A percentile compares a stretch with the other conserved stretches of the same genome.
These are phyloP conservation scores for Pachliopta kotzebuea DNA, from an alignment of 2,888 invertebrate species.

Conservation along the genomic window DNA sequence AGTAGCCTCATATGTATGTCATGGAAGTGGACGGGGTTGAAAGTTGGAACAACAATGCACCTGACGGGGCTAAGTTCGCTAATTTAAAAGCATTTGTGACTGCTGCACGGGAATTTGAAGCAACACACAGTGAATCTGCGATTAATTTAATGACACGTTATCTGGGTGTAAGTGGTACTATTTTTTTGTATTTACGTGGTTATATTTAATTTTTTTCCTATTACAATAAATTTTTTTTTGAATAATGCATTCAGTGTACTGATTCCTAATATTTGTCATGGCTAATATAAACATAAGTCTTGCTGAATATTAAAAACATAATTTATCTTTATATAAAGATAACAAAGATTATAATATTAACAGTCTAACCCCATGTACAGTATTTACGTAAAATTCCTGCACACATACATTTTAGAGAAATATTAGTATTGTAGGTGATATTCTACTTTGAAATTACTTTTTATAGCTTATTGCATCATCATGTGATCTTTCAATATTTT, in stretches of 20 bases:
- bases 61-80: slow-evolving; percentile 64
- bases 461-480: slow-evolving; percentile 83
- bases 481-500: slow-evolving; percentile 83
- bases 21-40: slow-evolving; percentile 71
- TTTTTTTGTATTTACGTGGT: not conserved
- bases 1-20: slow-evolving; percentile 17
- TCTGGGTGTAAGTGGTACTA: slow-evolving; percentile 62
- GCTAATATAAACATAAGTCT: not conserved
- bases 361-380: too few relatives aligned
- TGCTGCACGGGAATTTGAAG: slow-evolving; percentile 75
- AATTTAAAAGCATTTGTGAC: slow-evolving; percentile 78
- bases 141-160: slow-evolving; percentile 76
- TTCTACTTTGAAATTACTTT: not conserved
- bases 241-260: not conserved
- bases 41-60: slow-evolving; percentile 48
- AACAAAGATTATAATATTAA: too few relatives aligned
- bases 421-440: too few relatives aligned
- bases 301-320: not conserved
- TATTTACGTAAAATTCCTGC: too few relatives aligned
- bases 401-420: too few relatives aligned
- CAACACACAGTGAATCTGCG: slow-evolving; percentile 74
- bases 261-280: not conserved
- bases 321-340: not conserved
- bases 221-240: not conserved
- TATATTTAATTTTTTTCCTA: not conserved